Evolutionary conservation across 2,113 vertebrate species (phyloP).

Genomic region (Halcyon senegalensis): DNA sequence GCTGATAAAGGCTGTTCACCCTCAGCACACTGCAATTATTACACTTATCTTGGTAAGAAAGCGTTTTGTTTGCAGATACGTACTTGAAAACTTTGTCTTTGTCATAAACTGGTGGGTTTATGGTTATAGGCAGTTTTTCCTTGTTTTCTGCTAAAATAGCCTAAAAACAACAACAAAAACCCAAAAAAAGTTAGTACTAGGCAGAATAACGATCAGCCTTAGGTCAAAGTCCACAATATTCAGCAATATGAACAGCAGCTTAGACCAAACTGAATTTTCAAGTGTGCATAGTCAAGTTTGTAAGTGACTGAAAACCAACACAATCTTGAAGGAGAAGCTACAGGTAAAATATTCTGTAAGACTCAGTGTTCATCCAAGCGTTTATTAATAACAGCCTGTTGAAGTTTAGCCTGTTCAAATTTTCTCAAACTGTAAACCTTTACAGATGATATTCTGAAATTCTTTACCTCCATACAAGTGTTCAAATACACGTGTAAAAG

Average conservation of each 20-base stretch:
- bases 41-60: background rate
- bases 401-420: background rate
- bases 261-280: background rate
- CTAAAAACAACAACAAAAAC: slow-evolving; percentile 57
- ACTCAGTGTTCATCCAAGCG: background rate
- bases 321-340: background rate
- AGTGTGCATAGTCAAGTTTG: background rate
- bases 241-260: background rate
- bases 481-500: background rate
- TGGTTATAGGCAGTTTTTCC: slow-evolving; percentile 82
- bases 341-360: background rate
- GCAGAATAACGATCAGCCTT: background rate
- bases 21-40: background rate
- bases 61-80: slow-evolving; percentile 23
- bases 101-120: slow-evolving; percentile 65
- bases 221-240: background rate
- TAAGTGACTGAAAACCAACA: background rate
- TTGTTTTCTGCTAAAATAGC: slow-evolving; percentile 85
- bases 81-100: slow-evolving; percentile 88
- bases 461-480: background rate
- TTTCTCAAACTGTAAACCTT: background rate
- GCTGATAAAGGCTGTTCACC: background rate
- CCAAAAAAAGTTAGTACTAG: background rate
- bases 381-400: background rate
- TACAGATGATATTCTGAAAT: background rate